These are phyloP conservation scores for Zygaena filipendulae DNA, from an alignment of 2,888 invertebrate species.

Conservation along the genomic window DNA sequence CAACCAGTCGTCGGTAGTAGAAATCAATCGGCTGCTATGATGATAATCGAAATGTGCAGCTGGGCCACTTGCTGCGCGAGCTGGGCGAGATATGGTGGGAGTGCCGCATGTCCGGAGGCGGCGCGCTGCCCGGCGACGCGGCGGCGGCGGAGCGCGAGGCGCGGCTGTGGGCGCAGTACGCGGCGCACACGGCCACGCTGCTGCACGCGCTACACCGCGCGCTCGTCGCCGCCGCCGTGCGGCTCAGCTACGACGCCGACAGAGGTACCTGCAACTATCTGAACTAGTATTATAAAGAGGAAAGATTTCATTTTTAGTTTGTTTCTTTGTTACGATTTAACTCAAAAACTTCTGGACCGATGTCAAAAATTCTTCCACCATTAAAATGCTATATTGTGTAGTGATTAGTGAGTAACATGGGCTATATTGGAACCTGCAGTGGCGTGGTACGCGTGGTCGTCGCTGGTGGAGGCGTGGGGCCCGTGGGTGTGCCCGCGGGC, in stretches of 20 bases:
- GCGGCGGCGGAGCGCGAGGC: conserved; percentile 1
- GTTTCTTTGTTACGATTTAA: too few species aligned
- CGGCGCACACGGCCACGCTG: conserved; percentile 24
- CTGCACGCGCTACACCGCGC: conserved; percentile 26
- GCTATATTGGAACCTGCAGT: too few species aligned
- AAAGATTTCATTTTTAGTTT: too few species aligned
- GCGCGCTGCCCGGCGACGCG: conserved; percentile 19
- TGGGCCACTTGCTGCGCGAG: conserved; percentile 35
- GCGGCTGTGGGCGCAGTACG: conserved; percentile 23
- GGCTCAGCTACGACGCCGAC: conserved; percentile 32
- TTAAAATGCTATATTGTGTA: too few species aligned
- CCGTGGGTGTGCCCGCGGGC: conserved; percentile 36
- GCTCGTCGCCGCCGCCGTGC: conserved; percentile 26
- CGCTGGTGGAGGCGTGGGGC: conserved; percentile 33
- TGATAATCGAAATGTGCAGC: too few species aligned
- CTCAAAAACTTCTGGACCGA: too few species aligned
- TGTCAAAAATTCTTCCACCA: too few species aligned
- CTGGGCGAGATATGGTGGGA: conserved; percentile 41
- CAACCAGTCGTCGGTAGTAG: too few species aligned
- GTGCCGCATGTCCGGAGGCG: conserved; percentile 4
- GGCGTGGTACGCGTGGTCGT: conserved; percentile 32
- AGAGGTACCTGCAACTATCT: too few species aligned
- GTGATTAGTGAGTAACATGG: too few species aligned
- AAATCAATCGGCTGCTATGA: too few species aligned
- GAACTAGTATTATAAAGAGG: too few species aligned